phyloP scores from a whole-genome alignment of 2,113 vertebrate species.

The Planiliza haematocheilus region DNA sequence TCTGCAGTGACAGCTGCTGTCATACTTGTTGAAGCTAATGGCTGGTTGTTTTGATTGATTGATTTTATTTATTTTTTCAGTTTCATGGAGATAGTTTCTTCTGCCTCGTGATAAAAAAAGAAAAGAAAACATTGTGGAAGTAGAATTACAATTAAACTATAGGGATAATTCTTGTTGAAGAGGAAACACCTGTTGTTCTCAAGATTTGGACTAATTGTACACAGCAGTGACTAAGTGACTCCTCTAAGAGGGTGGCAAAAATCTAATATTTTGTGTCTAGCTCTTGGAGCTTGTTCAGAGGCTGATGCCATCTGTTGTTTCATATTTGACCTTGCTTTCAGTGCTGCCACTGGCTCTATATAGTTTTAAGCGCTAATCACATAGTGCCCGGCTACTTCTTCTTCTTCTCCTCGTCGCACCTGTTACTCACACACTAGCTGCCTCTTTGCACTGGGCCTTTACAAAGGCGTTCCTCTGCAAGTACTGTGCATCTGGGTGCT shows the following conservation, averaged over 20 bases:
- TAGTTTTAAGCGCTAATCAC: constrained; percentile 34
- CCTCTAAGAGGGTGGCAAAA: neutral
- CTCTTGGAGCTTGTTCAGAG: neutral
- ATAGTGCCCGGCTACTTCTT: neutral
- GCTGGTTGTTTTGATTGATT: constrained; percentile 59
- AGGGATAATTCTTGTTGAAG: constrained; percentile 44
- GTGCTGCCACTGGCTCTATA: neutral
- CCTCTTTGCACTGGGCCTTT: neutral
- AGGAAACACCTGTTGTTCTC: constrained; percentile 37
- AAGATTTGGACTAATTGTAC: constrained; percentile 14
- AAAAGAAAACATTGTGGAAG: constrained; percentile 11
- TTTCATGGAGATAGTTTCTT: constrained; percentile 22
- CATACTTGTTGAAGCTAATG: constrained; percentile 43
- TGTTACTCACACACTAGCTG: neutral
- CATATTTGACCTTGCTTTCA: constrained; percentile 6
- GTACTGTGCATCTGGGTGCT: neutral
- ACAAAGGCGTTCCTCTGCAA: neutral
- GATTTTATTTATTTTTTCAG: constrained; percentile 46
- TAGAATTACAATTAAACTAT: constrained; percentile 60
- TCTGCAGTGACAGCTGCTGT: constrained; percentile 36
- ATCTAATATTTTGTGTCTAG: constrained; percentile 1
- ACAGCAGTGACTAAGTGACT: neutral
- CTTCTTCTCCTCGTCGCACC: neutral
- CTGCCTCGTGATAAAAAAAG: constrained; percentile 43
- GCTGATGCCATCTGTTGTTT: neutral